Evolutionary conservation across 2,888 invertebrate species (phyloP).

Genomic region (Meliscaeva auricollis): DNA sequence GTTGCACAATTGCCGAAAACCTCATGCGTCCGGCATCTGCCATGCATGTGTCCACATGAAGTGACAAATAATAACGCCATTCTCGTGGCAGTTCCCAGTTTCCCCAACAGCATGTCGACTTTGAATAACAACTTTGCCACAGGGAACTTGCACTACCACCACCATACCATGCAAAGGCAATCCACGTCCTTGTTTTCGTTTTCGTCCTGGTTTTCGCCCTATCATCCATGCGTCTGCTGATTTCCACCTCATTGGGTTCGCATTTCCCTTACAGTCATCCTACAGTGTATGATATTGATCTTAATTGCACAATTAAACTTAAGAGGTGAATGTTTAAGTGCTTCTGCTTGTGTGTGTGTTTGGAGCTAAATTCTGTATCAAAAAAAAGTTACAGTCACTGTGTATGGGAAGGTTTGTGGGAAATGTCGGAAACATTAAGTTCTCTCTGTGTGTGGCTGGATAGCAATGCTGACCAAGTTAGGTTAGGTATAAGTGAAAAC

Average conservation of each 20-base stretch:
- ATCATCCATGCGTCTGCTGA: neutral
- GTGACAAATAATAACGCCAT: conserved; percentile 69
- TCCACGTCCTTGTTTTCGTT: conserved; percentile 12
- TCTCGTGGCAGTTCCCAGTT: conserved; percentile 19
- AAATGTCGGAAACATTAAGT: conserved; percentile 59
- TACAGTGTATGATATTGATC: conserved; percentile 65
- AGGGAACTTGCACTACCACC: conserved; percentile 20
- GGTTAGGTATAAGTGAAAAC: conserved; percentile 37
- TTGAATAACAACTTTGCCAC: conserved; percentile 53
- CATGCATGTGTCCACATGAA: conserved; percentile 49
- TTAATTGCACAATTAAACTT: conserved; percentile 75
- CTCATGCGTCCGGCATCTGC: conserved; percentile 55
- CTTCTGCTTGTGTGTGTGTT: conserved; percentile 25
- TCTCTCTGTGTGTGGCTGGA: conserved; percentile 29
- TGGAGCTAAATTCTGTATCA: conserved; percentile 8
- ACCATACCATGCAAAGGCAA: neutral
- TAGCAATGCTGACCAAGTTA: conserved; percentile 26
- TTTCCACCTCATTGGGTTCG: conserved; percentile 57
- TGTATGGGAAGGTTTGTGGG: conserved; percentile 14
- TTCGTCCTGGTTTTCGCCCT: neutral
- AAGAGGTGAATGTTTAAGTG: conserved; percentile 57
- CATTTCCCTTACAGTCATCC: conserved; percentile 42
- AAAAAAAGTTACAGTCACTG: neutral
- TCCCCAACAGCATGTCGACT: conserved; percentile 27
- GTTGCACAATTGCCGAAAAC: conserved; percentile 45